Evolutionary conservation across 2,797 vertebrate species (phyloP), one percentile per base, ranked within the genome.

Genomic region (Labroides dimidiatus): DNA sequence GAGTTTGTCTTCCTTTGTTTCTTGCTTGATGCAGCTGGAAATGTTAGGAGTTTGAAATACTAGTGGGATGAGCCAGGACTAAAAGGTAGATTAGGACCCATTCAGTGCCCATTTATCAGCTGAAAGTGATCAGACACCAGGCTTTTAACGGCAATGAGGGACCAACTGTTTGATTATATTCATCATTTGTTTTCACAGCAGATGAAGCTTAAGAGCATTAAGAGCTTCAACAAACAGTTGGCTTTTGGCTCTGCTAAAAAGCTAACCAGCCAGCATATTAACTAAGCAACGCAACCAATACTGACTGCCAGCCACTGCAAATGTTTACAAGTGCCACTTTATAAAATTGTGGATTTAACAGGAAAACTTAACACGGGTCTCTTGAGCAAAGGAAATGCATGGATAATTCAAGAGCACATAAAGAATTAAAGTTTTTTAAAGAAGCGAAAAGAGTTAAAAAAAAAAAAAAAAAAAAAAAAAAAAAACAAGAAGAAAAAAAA

Each of bases 121-220:
- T 33, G 30, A 33, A 33, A 6, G 8, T 33, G 30, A 9, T 33
- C 30, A 33, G 8, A 4, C 30, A 33, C 30, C 30, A 33, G 30
- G 30, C 30, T 33, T 33, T 33, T 33, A 33, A 27, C 24, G 6
- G 24, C 24, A 27, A 33, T 1, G 4, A 33, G 30, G 30, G 8
- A 33, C 30, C 8, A 33, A 33, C 4, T 4, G 30, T 33, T 33
- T 33, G 2, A 70, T 6, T 19, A 1, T 52, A 33, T 37, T 9
- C 37, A 27, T 55, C 17, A 24, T 21, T 48, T 33, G 16, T 24
- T 20, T 33, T 15, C 5, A 11, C 10, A 56, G 23, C 56, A 52
- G 52, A 17, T 57, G 44, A 45, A 56, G 21, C 20, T 20, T 24
- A 39, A 42, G 56, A 62, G 47, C 39, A 53, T 39, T 27, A 6